Conservation (phyloP, 2,797 vertebrate species). For the Threskiornis aethiopicus region DNA sequence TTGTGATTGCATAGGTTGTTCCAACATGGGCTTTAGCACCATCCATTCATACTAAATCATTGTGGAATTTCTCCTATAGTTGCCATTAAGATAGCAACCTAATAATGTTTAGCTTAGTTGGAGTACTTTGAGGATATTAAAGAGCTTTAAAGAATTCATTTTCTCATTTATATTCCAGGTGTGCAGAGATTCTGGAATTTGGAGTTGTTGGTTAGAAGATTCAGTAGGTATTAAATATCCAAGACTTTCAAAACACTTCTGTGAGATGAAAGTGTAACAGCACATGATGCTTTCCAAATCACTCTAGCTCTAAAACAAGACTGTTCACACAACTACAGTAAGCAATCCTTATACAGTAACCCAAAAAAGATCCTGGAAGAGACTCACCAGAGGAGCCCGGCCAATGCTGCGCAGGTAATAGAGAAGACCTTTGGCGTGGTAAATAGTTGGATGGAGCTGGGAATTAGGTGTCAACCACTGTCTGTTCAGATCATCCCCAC, state of each 20-base stretch:
- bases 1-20: background rate
- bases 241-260: background rate
- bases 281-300: background rate
- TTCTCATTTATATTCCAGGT: background rate
- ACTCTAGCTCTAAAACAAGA: background rate
- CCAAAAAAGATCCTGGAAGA: background rate
- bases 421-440: conserved; percentile 90
- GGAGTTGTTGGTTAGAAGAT: background rate
- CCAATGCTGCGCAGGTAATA: conserved; percentile 84
- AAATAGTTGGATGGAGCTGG: conserved; percentile 87
- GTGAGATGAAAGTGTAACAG: background rate
- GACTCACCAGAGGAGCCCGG: conserved; percentile 85
- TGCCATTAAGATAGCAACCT: no score
- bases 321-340: background rate
- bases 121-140: background rate
- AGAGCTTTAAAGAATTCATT: background rate
- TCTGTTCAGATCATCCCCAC: conserved; percentile 88
- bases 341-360: background rate
- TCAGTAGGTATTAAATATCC: background rate
- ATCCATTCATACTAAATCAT: background rate
- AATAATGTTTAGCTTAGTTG: background rate
- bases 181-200: background rate
- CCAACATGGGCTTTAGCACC: background rate
- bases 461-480: conserved; percentile 85
- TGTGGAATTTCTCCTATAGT: background rate